Percentiles rank a stretch among this genome's conserved stretches.
Conservation (phyloP, 2,113 vertebrate genomes). For the Pelobates fuscus region DNA sequence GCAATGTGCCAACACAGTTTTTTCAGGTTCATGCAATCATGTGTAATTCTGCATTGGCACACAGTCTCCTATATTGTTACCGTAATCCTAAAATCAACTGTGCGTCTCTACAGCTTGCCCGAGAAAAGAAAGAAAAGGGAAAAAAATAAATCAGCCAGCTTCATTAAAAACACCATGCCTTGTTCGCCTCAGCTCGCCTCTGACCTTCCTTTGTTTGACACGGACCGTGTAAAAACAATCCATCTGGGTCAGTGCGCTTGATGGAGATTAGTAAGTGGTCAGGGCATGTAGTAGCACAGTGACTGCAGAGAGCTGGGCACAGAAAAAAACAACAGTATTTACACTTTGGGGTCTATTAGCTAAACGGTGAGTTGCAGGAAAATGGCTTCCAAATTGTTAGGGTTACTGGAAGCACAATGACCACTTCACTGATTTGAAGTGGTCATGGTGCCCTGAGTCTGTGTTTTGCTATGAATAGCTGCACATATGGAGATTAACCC, state of each 20-base stretch:
- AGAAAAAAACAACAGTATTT: too few relatives aligned
- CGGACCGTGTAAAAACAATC: constrained; percentile 18
- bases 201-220: constrained; percentile 41
- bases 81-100: constrained; percentile 48
- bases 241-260: constrained; percentile 17
- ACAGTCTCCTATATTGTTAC: constrained; percentile 49
- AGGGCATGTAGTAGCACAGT: neutral
- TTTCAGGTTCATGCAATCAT: constrained; percentile 52
- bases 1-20: constrained; percentile 55
- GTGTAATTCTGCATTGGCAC: constrained; percentile 41
- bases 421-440: too few relatives aligned
- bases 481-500: too few relatives aligned
- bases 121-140: neutral
- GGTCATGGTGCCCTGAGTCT: too few relatives aligned
- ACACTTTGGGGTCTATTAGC: too few relatives aligned
- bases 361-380: too few relatives aligned
- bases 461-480: too few relatives aligned
- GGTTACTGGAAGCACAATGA: too few relatives aligned
- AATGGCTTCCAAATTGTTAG: too few relatives aligned
- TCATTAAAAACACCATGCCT: constrained; percentile 33
- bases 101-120: constrained; percentile 45
- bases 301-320: too few relatives aligned
- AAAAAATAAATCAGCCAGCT: neutral
- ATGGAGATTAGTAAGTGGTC: neutral
- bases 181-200: constrained; percentile 32